These are phyloP conservation scores for Horisme vitalbata DNA, from an alignment of 2,888 invertebrate species.

Conservation along the genomic window DNA sequence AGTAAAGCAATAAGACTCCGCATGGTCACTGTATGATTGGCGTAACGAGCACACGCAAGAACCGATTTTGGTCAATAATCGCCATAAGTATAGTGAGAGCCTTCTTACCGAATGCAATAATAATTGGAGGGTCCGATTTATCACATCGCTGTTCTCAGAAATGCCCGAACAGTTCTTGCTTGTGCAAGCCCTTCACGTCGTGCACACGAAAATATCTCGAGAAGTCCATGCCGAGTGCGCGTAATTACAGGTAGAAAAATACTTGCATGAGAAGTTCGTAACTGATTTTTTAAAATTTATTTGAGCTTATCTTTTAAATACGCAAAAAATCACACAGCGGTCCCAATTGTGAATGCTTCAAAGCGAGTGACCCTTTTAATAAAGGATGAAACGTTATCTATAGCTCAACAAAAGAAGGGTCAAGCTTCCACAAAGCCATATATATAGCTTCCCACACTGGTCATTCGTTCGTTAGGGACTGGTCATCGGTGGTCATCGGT, in stretches of 20 bases:
- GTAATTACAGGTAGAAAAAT: constrained; percentile 79
- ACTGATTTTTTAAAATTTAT: constrained; percentile 55
- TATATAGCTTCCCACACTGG: constrained; percentile 76
- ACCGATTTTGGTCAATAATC: constrained; percentile 79
- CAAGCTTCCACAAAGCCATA: constrained; percentile 61
- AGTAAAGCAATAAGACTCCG: constrained; percentile 8
- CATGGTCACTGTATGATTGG: constrained; percentile 58
- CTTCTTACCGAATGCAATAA: constrained; percentile 78
- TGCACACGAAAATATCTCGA: constrained; percentile 78
- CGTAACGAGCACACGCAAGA: constrained; percentile 74
- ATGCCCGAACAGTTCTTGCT: constrained; percentile 76
- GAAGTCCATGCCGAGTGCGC: constrained; percentile 68
- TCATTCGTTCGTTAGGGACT: constrained; percentile 61
- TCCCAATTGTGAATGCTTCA: constrained; percentile 52
- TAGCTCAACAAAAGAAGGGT: constrained; percentile 63
- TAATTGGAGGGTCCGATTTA: constrained; percentile 81
- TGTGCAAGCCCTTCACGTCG: constrained; percentile 77
- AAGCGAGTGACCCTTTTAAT: constrained; percentile 60
- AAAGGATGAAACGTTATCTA: constrained; percentile 57
- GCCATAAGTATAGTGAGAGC: constrained; percentile 75
- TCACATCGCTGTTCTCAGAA: constrained; percentile 80
- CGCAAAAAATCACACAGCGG: constrained; percentile 59
- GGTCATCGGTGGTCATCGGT: constrained; percentile 78
- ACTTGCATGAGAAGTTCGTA: constrained; percentile 70
- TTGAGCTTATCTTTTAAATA: constrained; percentile 62